These are phyloP conservation scores for Heterohyrax brucei DNA, from an alignment of 2,797 vertebrate genomes.

Conservation along the genomic window DNA sequence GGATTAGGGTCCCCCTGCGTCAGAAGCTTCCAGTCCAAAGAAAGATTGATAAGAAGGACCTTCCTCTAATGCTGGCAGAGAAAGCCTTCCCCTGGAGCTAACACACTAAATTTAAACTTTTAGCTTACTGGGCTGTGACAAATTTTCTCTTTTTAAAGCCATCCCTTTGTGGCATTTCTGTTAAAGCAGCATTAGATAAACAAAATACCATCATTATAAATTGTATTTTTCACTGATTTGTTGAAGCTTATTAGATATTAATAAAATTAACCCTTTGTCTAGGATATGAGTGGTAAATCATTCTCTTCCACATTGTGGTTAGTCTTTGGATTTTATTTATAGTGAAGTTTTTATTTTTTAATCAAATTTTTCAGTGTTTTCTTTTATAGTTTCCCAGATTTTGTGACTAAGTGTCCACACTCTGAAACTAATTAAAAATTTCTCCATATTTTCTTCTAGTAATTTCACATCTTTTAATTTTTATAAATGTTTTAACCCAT, in stretches of 20 bases:
- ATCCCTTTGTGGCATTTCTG: too few species aligned
- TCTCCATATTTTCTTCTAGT: background rate
- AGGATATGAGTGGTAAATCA: background rate
- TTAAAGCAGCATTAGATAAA: too few species aligned
- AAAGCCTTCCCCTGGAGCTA: too few species aligned
- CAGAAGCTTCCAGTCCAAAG: too few species aligned
- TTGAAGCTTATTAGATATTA: background rate
- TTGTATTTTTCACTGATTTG: background rate
- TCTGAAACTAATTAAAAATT: conserved; percentile 19
- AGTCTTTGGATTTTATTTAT: background rate
- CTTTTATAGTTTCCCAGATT: background rate
- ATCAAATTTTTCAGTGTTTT: background rate
- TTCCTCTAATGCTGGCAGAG: too few species aligned
- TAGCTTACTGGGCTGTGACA: too few species aligned
- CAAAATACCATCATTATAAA: background rate
- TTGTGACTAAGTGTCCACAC: background rate
- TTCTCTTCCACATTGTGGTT: background rate
- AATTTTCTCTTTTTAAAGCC: too few species aligned
- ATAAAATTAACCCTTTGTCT: background rate
- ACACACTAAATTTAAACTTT: too few species aligned
- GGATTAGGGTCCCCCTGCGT: too few species aligned
- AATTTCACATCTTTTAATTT: conserved; percentile 6
- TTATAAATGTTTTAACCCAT: background rate
- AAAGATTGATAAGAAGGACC: too few species aligned
- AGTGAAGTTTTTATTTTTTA: background rate